These are phyloP conservation scores for Andrena trimmerana DNA, from an alignment of 2,888 invertebrate genomes.

Conservation along the genomic window DNA sequence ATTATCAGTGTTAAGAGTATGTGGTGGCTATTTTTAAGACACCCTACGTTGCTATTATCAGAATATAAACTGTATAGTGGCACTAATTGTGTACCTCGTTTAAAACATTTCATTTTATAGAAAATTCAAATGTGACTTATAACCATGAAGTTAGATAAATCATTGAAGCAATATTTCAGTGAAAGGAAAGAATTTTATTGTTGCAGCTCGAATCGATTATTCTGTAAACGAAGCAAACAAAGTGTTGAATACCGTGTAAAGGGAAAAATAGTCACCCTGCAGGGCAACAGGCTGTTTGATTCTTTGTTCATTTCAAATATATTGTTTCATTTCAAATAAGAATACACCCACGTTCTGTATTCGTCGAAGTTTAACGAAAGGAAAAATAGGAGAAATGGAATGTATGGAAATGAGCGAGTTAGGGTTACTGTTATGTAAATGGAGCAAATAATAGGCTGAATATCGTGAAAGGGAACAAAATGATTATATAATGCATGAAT, in stretches of 20 bases:
- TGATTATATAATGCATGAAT: conserved; percentile 7
- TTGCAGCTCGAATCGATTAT: no score
- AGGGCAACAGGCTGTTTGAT: neutral
- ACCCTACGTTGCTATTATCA: no score
- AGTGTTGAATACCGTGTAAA: neutral
- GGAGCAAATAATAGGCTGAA: conserved; percentile 4
- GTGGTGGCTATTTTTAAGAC: no score
- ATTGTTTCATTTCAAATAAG: neutral
- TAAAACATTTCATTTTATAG: no score
- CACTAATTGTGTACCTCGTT: no score
- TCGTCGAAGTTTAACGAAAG: conserved; percentile 3
- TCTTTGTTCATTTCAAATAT: conserved; percentile 1
- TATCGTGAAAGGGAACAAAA: conserved; percentile 6
- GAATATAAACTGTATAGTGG: no score
- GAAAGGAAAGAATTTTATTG: no score
- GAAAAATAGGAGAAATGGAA: neutral
- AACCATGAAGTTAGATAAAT: no score
- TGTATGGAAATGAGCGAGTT: conserved; percentile 24
- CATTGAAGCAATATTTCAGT: no score
- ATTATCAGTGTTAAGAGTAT: no score
- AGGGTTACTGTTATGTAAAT: conserved; percentile 27
- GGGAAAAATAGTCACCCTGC: neutral
- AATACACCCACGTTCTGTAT: neutral
- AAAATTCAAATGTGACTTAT: no score
- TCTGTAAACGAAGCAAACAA: no score